Percentiles rank a stretch among this genome's conserved stretches.
Evolutionary conservation across 2,888 invertebrate genomes (phyloP).

Genomic region (Aporophyla nigra): DNA sequence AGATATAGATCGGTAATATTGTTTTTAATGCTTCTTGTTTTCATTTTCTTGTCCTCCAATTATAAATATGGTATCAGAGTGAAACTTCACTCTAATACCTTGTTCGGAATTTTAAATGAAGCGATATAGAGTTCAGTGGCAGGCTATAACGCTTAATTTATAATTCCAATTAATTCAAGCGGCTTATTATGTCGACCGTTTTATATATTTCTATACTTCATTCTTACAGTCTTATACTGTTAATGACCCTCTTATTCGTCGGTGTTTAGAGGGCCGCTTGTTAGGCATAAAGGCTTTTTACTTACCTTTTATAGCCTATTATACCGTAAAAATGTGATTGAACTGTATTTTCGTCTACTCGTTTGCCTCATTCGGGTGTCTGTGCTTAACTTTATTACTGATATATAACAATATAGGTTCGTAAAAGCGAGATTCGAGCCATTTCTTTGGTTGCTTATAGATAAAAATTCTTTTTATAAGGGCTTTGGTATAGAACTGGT

Average conservation of each 20-base stretch:
- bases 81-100: too few species aligned
- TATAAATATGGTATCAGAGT: too few species aligned
- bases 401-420: constrained; percentile 18
- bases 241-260: constrained; percentile 44
- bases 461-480: not conserved
- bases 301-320: constrained; percentile 60
- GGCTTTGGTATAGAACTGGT: not conserved
- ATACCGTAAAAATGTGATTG: constrained; percentile 56
- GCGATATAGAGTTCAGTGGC: not conserved
- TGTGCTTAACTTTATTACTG: constrained; percentile 40
- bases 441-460: not conserved
- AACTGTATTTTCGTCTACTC: constrained; percentile 48
- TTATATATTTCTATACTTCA: constrained; percentile 3
- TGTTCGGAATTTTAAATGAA: too few species aligned
- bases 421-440: constrained; percentile 15
- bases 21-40: not conserved
- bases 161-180: constrained; percentile 15
- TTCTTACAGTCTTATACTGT: constrained; percentile 27
- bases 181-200: not conserved
- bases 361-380: constrained; percentile 41
- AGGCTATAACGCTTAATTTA: not conserved
- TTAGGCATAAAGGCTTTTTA: constrained; percentile 57
- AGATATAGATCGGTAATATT: too few species aligned
- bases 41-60: too few species aligned
- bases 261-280: constrained; percentile 58